Conservation (phyloP, 2,797 vertebrate species). For the Lophura swinhoii region DNA sequence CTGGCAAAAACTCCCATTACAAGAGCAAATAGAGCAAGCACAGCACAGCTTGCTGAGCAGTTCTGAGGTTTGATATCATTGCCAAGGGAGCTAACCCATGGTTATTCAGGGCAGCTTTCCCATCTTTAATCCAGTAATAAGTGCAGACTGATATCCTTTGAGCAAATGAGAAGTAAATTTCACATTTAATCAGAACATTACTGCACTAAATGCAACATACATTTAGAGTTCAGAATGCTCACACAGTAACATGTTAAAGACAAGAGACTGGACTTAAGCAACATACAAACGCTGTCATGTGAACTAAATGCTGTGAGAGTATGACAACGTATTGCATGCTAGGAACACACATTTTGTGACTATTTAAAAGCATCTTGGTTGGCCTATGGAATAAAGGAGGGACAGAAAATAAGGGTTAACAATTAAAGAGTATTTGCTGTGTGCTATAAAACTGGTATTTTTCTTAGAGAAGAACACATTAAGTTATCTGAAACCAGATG, state of each 20-base stretch:
- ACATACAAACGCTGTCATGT: neutral
- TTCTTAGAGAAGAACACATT: conserved; percentile 39
- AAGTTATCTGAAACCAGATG: conserved; percentile 24
- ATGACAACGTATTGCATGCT: conserved; percentile 2
- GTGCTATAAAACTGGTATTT: neutral
- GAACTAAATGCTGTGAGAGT: conserved; percentile 6
- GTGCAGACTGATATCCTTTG: neutral
- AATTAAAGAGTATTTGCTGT: neutral
- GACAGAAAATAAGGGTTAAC: conserved; percentile 16
- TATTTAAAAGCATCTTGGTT: conserved; percentile 6
- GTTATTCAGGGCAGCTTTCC: neutral
- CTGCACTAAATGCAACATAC: neutral
- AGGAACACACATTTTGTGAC: conserved; percentile 26
- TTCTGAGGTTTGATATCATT: neutral
- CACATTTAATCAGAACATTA: neutral
- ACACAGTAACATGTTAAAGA: neutral
- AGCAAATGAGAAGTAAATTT: neutral
- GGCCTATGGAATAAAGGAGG: neutral
- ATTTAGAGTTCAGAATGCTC: conserved; percentile 16
- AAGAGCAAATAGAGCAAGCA: neutral
- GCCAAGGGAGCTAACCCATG: accelerated
- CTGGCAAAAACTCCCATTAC: neutral
- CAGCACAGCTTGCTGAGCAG: neutral
- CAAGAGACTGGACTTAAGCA: conserved; percentile 36
- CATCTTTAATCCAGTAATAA: neutral